Evolutionary conservation across 1,140 invertebrate genomes (phyloP).

Genomic region (Diabrotica virgifera): DNA sequence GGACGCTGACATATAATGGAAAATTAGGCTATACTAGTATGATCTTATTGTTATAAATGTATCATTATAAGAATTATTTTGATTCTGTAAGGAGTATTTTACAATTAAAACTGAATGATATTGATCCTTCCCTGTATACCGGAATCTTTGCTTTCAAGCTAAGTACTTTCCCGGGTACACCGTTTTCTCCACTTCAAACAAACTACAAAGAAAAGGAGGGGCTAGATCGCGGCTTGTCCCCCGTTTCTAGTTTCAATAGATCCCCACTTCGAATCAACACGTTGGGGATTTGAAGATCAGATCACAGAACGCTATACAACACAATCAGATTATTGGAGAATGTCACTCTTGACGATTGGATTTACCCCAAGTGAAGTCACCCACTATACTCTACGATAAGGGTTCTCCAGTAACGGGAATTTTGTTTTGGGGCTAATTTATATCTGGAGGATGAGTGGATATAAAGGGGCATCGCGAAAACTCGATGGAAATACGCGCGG

Average conservation of each 20-base stretch:
- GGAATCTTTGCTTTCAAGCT: background rate
- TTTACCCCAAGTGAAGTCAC: constrained; percentile 6
- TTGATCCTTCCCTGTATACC: background rate
- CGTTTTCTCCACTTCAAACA: constrained; percentile 12
- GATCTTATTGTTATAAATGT: too few species aligned
- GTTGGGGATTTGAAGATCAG: background rate
- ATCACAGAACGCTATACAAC: background rate
- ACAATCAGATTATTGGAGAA: constrained; percentile 18
- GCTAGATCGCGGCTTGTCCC: background rate
- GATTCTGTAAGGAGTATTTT: too few species aligned
- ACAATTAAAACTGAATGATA: too few species aligned
- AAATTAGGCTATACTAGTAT: too few species aligned
- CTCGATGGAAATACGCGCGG: too few species aligned
- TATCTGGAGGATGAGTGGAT: too few species aligned
- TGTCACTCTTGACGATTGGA: constrained; percentile 17
- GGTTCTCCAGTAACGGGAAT: constrained; percentile 3
- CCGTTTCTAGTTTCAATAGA: constrained; percentile 14
- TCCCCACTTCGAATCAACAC: constrained; percentile 13
- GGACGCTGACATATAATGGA: too few species aligned
- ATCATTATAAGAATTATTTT: too few species aligned
- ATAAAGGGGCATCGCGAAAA: too few species aligned
- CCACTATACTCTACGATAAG: constrained; percentile 1
- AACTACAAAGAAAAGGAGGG: constrained; percentile 18
- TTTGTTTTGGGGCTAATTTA: background rate
- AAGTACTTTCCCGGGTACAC: background rate